Evolutionary conservation across 2,888 invertebrate genomes (phyloP).

Genomic region (Galerucella calmariensis): DNA sequence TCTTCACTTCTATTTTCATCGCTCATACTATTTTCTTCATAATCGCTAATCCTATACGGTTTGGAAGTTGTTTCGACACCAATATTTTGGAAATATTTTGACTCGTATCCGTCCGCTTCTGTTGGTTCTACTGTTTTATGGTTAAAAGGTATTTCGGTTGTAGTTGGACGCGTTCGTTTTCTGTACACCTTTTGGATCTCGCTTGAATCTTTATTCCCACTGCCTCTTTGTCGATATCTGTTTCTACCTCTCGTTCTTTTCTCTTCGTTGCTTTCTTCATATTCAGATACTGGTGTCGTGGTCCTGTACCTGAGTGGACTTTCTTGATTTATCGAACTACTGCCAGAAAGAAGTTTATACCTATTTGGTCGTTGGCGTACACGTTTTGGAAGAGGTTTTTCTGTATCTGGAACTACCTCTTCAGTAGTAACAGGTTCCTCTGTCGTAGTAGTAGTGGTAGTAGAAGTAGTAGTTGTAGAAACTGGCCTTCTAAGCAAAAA

Average conservation of each 20-base stretch:
- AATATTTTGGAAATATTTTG: conserved; percentile 27
- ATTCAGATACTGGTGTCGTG: conserved; percentile 32
- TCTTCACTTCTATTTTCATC: conserved; percentile 16
- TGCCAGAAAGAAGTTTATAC: conserved; percentile 44
- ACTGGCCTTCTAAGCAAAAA: conserved; percentile 37
- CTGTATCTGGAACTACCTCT: neutral
- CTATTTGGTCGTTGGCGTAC: conserved; percentile 27
- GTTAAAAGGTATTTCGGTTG: conserved; percentile 40
- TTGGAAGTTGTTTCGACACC: conserved; percentile 14
- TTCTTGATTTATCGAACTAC: conserved; percentile 39
- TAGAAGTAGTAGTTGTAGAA: conserved; percentile 44
- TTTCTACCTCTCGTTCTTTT: conserved; percentile 38
- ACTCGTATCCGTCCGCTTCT: conserved; percentile 31
- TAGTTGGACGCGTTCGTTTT: conserved; percentile 40
- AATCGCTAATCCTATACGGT: conserved; percentile 19
- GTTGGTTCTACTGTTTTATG: conserved; percentile 34
- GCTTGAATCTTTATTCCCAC: conserved; percentile 22
- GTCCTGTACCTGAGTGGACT: conserved; percentile 34
- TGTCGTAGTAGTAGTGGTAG: conserved; percentile 42
- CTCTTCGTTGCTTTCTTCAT: conserved; percentile 36
- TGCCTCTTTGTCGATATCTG: conserved; percentile 42
- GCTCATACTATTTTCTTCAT: conserved; percentile 21
- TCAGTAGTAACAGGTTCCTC: conserved; percentile 28
- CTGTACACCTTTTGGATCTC: conserved; percentile 33
- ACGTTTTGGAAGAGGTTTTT: conserved; percentile 24